Conservation (phyloP, 2,113 vertebrate genomes). For the Tragelaphus imberbis region DNA sequence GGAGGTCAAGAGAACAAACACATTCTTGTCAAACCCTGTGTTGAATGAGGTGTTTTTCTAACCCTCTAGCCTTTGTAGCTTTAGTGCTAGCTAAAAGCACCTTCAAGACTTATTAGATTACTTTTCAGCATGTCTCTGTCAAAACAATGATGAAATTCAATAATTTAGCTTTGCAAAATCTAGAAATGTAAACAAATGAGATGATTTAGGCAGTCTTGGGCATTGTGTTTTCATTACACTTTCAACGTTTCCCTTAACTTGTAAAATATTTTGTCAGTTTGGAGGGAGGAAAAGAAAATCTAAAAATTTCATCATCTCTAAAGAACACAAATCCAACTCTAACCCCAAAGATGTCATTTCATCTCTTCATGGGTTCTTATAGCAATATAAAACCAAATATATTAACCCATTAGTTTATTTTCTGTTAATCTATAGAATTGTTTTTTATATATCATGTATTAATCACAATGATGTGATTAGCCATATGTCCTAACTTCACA, state of each 20-base stretch:
- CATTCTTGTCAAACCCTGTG: not conserved
- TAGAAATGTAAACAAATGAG: slow-evolving; percentile 60
- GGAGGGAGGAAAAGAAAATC: not conserved
- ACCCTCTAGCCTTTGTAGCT: not conserved
- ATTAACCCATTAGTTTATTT: not conserved
- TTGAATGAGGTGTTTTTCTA: slow-evolving; percentile 52
- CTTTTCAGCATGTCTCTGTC: slow-evolving; percentile 29
- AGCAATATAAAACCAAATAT: not conserved
- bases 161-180: slow-evolving; percentile 28
- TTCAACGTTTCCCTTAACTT: slow-evolving; percentile 48
- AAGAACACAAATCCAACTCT: slow-evolving; percentile 10
- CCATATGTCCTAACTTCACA: not conserved
- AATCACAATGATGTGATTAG: not conserved
- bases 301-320: not conserved
- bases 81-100: not conserved
- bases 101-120: slow-evolving; percentile 56
- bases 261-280: slow-evolving; percentile 61
- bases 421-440: not conserved
- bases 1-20: slow-evolving; percentile 20
- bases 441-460: not conserved
- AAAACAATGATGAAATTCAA: slow-evolving; percentile 35
- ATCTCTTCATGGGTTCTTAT: not conserved
- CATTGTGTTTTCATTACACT: slow-evolving; percentile 63
- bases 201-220: slow-evolving; percentile 32
- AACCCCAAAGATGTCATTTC: not conserved